Percentiles rank a stretch among this genome's conserved stretches.
Evolutionary conservation across 1,140 invertebrate genomes (phyloP).

Genomic region (Agrypnia vestita): DNA sequence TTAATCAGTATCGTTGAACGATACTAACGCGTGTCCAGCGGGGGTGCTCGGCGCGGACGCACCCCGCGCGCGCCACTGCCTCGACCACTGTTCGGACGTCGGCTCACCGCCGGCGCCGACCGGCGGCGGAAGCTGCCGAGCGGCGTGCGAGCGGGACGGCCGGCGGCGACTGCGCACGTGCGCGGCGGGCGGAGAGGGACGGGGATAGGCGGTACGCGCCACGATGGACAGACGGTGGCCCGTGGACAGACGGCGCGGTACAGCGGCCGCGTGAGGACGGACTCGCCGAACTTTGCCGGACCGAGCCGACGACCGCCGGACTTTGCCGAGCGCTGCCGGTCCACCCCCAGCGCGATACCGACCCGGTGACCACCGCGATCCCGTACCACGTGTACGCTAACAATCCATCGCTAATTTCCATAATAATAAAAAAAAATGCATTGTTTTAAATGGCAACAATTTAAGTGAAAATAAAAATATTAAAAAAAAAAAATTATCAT

Average conservation of each 20-base stretch:
- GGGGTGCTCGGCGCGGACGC: neutral
- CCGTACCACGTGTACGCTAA: slow-evolving; percentile 1
- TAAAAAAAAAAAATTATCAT: neutral
- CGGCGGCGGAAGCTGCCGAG: slow-evolving; percentile 25
- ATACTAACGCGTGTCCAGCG: neutral
- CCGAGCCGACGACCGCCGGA: slow-evolving; percentile 35
- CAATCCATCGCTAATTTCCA: neutral
- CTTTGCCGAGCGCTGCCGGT: slow-evolving; percentile 20
- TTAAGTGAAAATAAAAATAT: slow-evolving; percentile 1
- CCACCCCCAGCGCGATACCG: neutral
- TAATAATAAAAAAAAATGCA: neutral
- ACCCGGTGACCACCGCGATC: neutral
- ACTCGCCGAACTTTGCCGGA: slow-evolving; percentile 66
- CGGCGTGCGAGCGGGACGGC: slow-evolving; percentile 46
- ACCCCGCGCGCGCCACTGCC: neutral
- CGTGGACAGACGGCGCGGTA: slow-evolving; percentile 73
- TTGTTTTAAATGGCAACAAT: slow-evolving; percentile 11
- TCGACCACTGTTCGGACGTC: slow-evolving; percentile 21
- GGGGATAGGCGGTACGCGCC: slow-evolving; percentile 59
- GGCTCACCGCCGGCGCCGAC: neutral
- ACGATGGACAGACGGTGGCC: slow-evolving; percentile 63
- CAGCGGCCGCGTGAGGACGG: slow-evolving; percentile 73
- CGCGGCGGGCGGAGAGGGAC: slow-evolving; percentile 51
- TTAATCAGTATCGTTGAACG: too few relatives aligned
- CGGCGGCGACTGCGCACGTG: slow-evolving; percentile 40